Percentiles rank a stretch among this genome's conserved stretches.
Evolutionary conservation across 2,888 invertebrate species (phyloP).

Genomic region (Euzophera pinguis): DNA sequence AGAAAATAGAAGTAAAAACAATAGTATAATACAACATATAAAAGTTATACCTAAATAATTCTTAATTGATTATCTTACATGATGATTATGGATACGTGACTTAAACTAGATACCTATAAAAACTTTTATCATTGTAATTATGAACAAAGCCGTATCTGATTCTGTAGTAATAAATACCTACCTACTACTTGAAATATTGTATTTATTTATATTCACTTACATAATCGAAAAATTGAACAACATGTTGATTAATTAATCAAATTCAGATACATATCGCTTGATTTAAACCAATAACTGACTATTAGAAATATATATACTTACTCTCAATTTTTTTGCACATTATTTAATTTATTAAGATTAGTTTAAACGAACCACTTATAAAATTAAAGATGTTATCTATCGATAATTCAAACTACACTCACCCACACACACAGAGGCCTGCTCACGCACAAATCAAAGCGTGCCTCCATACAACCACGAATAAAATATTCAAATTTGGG

Average conservation of each 20-base stretch:
- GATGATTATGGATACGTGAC: too few relatives aligned
- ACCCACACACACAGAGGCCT: constrained; percentile 41
- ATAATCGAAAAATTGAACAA: too few relatives aligned
- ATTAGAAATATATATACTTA: constrained; percentile 5
- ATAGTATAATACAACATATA: too few relatives aligned
- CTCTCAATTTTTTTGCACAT: constrained; percentile 12
- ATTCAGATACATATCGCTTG: neutral
- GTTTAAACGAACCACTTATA: constrained; percentile 2
- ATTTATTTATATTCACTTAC: too few relatives aligned
- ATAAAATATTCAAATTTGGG: constrained; percentile 80
- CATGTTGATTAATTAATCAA: neutral
- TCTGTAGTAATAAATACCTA: too few relatives aligned
- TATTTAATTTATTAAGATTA: constrained; percentile 1
- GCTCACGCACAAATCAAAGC: constrained; percentile 63
- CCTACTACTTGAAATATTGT: too few relatives aligned
- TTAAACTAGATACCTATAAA: too few relatives aligned
- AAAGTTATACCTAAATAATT: too few relatives aligned
- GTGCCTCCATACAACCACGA: constrained; percentile 61
- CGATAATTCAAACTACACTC: constrained; percentile 37
- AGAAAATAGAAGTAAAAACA: too few relatives aligned
- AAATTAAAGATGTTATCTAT: constrained; percentile 23
- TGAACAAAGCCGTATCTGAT: too few relatives aligned
- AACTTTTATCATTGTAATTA: too few relatives aligned
- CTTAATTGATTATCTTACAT: too few relatives aligned
- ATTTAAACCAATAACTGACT: constrained; percentile 8